Conservation (phyloP, 2,113 vertebrate species). For the Diadophis punctatus region DNA sequence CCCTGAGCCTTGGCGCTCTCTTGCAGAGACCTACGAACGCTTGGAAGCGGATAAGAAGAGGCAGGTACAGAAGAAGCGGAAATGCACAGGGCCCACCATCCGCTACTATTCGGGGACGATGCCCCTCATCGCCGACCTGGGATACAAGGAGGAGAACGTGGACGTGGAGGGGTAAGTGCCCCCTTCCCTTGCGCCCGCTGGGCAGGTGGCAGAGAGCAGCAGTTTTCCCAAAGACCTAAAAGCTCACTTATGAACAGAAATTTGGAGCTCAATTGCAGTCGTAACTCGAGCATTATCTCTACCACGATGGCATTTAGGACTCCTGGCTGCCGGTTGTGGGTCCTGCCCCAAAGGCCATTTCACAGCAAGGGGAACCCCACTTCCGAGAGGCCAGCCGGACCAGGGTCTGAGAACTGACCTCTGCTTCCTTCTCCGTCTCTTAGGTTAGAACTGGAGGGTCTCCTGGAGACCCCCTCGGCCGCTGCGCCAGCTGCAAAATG, state of each 20-base stretch:
- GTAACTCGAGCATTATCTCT: not conserved
- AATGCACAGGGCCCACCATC: conserved; percentile 86
- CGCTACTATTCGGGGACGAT: conserved; percentile 90
- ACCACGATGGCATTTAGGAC: too few species aligned
- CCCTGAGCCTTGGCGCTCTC: not conserved
- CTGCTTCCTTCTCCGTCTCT: not conserved
- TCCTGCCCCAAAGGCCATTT: not conserved
- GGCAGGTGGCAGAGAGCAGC: not conserved
- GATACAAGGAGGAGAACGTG: conserved; percentile 88
- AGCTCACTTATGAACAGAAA: not conserved
- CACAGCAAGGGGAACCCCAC: not conserved
- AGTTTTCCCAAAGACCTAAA: not conserved
- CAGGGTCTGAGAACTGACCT: not conserved
- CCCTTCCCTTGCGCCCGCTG: rapidly evolving
- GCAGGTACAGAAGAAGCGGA: conserved; percentile 90
- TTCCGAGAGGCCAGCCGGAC: not conserved
- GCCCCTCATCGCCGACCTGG: conserved; percentile 79
- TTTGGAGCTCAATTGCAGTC: too few species aligned
- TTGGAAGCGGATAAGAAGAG: conserved; percentile 96
- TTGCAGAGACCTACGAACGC: conserved; percentile 90
- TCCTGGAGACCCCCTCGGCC: conserved; percentile 15
- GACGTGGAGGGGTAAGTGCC: conserved; percentile 88
- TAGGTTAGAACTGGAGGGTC: conserved; percentile 85
- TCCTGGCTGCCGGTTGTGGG: not conserved
- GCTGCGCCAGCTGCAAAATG: conserved; percentile 64